A percentile compares a stretch with the other conserved stretches of the same genome.
Evolutionary conservation across 2,888 invertebrate genomes (phyloP).

Genomic region (Luffia ferchaultella): DNA sequence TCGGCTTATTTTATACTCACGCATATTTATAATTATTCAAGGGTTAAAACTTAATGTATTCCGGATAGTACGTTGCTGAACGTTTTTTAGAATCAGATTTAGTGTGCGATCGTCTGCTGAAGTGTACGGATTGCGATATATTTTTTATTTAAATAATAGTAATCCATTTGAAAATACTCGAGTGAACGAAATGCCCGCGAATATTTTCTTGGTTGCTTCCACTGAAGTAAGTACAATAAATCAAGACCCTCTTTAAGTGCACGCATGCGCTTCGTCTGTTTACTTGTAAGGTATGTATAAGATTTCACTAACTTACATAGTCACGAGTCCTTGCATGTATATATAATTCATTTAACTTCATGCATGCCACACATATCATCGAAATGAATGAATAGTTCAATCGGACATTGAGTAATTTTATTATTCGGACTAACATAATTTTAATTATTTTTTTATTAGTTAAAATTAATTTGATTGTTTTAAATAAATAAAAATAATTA

Average conservation of each 20-base stretch:
- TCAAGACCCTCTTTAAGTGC: background rate
- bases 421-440: too few relatives aligned
- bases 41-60: conserved; percentile 52
- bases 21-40: conserved; percentile 66
- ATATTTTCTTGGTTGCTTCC: conserved; percentile 25
- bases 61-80: conserved; percentile 13
- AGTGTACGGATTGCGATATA: background rate
- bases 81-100: background rate
- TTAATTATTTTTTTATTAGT: too few relatives aligned
- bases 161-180: background rate
- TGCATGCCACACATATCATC: too few relatives aligned
- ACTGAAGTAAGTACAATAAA: background rate
- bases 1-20: conserved; percentile 58
- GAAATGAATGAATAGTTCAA: too few relatives aligned
- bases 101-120: background rate
- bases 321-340: too few relatives aligned
- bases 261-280: background rate
- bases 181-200: conserved; percentile 13
- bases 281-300: background rate
- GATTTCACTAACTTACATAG: too few relatives aligned
- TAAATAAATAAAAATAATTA: too few relatives aligned
- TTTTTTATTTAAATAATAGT: conserved; percentile 28
- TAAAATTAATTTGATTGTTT: too few relatives aligned
- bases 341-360: too few relatives aligned
- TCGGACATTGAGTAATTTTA: too few relatives aligned